Percentiles rank a stretch among this genome's conserved stretches.
These are phyloP conservation scores for Carcinoscorpius rotundicauda DNA, from an alignment of 1,140 invertebrate genomes.

Conservation along the genomic window DNA sequence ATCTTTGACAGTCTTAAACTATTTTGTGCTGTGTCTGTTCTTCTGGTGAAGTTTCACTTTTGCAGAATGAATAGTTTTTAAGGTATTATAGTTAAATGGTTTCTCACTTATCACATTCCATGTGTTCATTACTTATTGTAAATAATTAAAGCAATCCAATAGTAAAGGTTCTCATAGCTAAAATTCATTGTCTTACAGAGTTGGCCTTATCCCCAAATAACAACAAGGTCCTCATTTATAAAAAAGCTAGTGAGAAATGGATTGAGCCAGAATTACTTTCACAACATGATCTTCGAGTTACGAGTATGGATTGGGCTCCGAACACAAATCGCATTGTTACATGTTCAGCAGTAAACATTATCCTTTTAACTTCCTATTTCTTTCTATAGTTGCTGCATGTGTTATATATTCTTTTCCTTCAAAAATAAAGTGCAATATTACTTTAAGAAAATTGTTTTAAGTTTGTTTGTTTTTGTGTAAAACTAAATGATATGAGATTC, in stretches of 20 bases:
- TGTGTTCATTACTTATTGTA: neutral
- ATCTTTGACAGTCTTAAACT: too few species aligned
- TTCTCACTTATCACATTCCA: neutral
- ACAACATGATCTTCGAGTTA: conserved; percentile 91
- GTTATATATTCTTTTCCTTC: too few species aligned
- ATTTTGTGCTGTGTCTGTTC: too few species aligned
- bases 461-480: too few species aligned
- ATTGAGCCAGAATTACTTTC: conserved; percentile 66
- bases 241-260: conserved; percentile 59
- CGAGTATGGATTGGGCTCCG: conserved; percentile 97
- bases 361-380: too few species aligned
- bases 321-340: conserved; percentile 97
- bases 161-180: neutral
- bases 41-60: too few species aligned
- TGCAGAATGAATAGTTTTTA: too few species aligned
- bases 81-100: neutral
- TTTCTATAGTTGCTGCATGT: too few species aligned
- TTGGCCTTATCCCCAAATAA: conserved; percentile 90
- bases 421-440: too few species aligned
- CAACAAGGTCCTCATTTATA: conserved; percentile 91
- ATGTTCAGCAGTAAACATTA: conserved; percentile 59
- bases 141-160: neutral
- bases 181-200: conserved; percentile 31
- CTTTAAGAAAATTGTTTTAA: too few species aligned
- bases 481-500: too few species aligned